A percentile compares a stretch with the other conserved stretches of the same genome.
phyloP scores from a whole-genome alignment of 2,888 invertebrate genomes.

The Eupithecia inturbata region DNA sequence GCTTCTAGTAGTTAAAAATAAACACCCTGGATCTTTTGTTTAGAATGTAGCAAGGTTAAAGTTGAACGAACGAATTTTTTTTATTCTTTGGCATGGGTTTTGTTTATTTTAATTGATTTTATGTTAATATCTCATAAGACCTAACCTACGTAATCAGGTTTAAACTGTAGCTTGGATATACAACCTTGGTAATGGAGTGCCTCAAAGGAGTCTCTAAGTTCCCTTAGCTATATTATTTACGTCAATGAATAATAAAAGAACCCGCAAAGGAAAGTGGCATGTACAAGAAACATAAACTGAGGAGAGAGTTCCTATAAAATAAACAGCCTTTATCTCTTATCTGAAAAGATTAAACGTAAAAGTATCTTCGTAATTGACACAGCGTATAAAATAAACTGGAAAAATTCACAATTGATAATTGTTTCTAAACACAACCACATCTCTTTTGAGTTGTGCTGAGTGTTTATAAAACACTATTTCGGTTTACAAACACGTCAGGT shows the following conservation, averaged over 20 bases:
- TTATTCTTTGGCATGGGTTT: neutral
- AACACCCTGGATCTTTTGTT: neutral
- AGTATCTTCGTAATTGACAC: neutral
- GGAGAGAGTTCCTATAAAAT: neutral
- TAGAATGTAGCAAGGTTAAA: neutral
- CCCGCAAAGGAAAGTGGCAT: neutral
- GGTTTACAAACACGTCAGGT: constrained; percentile 62
- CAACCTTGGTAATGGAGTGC: neutral
- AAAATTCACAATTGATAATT: constrained; percentile 23
- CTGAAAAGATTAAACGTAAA: neutral
- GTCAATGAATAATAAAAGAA: neutral
- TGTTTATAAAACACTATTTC: constrained; percentile 64
- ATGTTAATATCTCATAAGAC: neutral
- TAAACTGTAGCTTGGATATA: neutral
- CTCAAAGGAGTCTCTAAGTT: neutral
- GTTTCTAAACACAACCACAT: constrained; percentile 65
- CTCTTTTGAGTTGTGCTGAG: constrained; percentile 51
- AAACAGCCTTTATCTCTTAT: neutral
- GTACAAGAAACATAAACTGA: neutral
- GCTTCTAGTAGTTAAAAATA: neutral
- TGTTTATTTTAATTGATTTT: neutral
- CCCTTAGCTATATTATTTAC: neutral
- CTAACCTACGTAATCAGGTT: neutral
- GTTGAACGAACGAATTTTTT: neutral
- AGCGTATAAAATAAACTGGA: neutral